Evolutionary conservation across 1,140 invertebrate species (phyloP), one percentile per base, ranked within the genome.

Genomic region (Bombus waltoni): DNA sequence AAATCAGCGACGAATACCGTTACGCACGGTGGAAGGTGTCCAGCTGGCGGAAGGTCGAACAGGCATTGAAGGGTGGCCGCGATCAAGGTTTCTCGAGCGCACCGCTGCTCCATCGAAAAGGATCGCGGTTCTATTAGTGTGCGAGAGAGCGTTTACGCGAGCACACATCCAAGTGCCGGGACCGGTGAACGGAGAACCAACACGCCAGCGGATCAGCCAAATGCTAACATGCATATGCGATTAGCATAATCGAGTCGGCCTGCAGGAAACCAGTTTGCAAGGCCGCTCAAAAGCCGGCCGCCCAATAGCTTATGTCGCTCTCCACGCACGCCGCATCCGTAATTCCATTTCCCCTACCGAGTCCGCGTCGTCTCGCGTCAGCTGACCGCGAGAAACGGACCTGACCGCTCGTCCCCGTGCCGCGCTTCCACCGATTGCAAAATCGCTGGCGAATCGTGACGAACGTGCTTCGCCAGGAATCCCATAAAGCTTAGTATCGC

Each of bases 261-360:
- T 88, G 89, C 91, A 89, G 92, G 93, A 92, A 95, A 95, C 94
- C 94, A 95, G 94, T 95, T 95, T 95, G 94, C 94, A 95, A 95
- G 94, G 94, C 93, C 94, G 94, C 92, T 92, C 88, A 93, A 92
- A 93, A 93, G 93, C 93, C 89, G 92, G 87, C 92, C 90, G 91
- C 88, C 90, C 89, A 89, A 93, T 93, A 90, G 92, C 90, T 93
- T 91, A 92, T 92, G 91, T 86, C 87, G 88, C 86, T 88, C 88
- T 78, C 73, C 80, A 91, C 92, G 91, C 90, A 89, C 89, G 90
- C 88, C 91, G 93, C 94, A 93, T 94, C 92, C 92, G 92, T 93
- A 94, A 94, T 93, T 88, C 87, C 88, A 87, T 93, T 90, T 91
- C 68, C 89, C 89, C 90, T 78, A 62, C 87, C 75, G 86, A 88